Percentiles rank a stretch among this genome's conserved stretches.
These are phyloP conservation scores for Solenopsis fugax DNA, from an alignment of 1,140 invertebrate species.

Conservation along the genomic window DNA sequence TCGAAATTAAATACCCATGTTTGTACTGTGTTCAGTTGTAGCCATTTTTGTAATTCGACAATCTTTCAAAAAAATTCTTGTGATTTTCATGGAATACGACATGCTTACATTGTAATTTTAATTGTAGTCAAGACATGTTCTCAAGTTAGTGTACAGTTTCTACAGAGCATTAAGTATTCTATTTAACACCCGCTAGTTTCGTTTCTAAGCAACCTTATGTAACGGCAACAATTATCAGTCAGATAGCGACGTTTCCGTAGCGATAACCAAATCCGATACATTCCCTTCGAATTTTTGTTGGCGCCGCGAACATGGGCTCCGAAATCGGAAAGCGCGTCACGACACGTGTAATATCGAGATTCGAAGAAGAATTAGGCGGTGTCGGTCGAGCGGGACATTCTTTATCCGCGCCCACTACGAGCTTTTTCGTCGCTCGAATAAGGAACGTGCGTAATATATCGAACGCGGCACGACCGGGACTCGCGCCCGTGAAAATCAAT, in stretches of 20 bases:
- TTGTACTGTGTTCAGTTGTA: background rate
- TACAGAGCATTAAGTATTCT: constrained; percentile 24
- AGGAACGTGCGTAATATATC: constrained; percentile 59
- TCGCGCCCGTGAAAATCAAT: constrained; percentile 81
- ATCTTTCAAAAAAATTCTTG: background rate
- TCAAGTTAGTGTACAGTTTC: background rate
- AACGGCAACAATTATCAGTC: constrained; percentile 7
- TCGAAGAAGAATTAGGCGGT: constrained; percentile 45
- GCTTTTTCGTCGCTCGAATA: constrained; percentile 49
- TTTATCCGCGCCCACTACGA: constrained; percentile 22
- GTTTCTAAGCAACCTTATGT: background rate
- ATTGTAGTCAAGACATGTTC: background rate
- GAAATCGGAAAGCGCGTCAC: constrained; percentile 43
- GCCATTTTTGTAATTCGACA: background rate
- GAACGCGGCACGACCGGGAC: constrained; percentile 60
- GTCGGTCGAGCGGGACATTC: background rate
- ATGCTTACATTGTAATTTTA: background rate
- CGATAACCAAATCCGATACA: background rate
- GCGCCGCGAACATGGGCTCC: background rate
- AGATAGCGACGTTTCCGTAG: background rate
- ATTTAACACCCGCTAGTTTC: background rate
- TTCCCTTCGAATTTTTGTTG: background rate
- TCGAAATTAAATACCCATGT: no score
- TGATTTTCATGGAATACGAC: background rate
- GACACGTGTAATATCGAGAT: constrained; percentile 40